A percentile compares a stretch with the other conserved stretches of the same genome.
Evolutionary conservation across 2,797 vertebrate genomes (phyloP).

Genomic region (Cottoperca gobio): DNA sequence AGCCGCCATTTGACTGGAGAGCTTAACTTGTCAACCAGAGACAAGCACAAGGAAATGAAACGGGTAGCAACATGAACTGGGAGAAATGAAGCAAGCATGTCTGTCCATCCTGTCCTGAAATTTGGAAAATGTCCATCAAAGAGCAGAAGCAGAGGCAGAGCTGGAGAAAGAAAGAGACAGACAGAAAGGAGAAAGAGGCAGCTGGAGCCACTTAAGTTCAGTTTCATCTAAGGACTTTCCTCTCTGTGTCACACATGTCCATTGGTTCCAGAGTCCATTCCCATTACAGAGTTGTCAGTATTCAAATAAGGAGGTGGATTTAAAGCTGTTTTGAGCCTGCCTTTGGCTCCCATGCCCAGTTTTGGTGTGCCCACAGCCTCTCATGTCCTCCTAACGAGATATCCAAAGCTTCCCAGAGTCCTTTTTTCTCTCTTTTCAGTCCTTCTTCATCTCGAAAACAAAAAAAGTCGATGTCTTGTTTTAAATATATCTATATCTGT

Average conservation of each 20-base stretch:
- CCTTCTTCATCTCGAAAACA: constrained; percentile 83
- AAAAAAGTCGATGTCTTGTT: constrained; percentile 91
- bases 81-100: constrained; percentile 82
- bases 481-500: constrained; percentile 93
- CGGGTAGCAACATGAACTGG: constrained; percentile 83
- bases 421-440: constrained; percentile 79
- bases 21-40: constrained; percentile 78
- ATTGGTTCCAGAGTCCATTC: constrained; percentile 86
- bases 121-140: constrained; percentile 83
- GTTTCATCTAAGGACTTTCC: constrained; percentile 80
- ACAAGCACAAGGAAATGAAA: constrained; percentile 84
- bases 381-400: constrained; percentile 89
- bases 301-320: constrained; percentile 85
- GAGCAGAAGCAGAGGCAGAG: constrained; percentile 84
- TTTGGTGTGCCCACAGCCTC: constrained; percentile 84
- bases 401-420: constrained; percentile 90
- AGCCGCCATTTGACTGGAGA: constrained; percentile 80
- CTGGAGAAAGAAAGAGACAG: constrained; percentile 78
- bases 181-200: constrained; percentile 78
- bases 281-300: constrained; percentile 83
- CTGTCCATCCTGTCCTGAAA: constrained; percentile 86
- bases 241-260: constrained; percentile 83
- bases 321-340: constrained; percentile 83
- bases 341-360: constrained; percentile 85
- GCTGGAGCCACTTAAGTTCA: constrained; percentile 86